Evolutionary conservation across 1,140 invertebrate species (phyloP).

Genomic region (Neotoxoptera formosana): DNA sequence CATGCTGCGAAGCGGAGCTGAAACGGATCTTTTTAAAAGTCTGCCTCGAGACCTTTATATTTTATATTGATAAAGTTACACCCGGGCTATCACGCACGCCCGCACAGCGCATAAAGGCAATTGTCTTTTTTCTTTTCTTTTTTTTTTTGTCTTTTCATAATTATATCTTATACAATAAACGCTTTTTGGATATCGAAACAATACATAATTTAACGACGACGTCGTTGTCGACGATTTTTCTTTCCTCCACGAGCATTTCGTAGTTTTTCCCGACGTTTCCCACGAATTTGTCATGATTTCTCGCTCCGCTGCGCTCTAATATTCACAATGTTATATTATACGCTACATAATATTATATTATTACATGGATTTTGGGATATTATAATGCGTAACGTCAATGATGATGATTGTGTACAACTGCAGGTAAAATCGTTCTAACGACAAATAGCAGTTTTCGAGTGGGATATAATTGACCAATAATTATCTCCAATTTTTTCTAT

Average conservation of each 20-base stretch:
- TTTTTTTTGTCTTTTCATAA: not conserved
- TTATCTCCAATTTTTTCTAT: not conserved
- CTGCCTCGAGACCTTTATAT: not conserved
- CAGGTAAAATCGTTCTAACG: not conserved
- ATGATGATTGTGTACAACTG: not conserved
- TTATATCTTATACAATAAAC: constrained; percentile 21
- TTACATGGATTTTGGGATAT: not conserved
- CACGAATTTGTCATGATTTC: constrained; percentile 18
- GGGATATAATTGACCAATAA: not conserved
- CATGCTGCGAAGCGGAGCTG: not conserved
- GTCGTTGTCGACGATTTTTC: not conserved
- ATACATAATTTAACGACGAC: not conserved
- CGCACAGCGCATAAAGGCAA: not conserved
- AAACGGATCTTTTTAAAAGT: constrained; percentile 35
- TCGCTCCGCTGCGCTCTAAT: not conserved
- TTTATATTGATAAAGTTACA: constrained; percentile 37
- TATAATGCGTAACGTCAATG: not conserved
- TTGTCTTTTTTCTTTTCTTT: not conserved
- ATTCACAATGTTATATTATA: not conserved
- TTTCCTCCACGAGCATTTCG: not conserved
- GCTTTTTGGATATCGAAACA: constrained; percentile 8
- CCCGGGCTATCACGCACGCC: not conserved
- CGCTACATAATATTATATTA: not conserved
- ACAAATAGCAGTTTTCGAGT: not conserved
- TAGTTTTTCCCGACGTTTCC: not conserved